Evolutionary conservation across 1,140 invertebrate genomes (phyloP), one percentile per base, ranked within the genome.

Genomic region (Gonatopus flavifemur): DNA sequence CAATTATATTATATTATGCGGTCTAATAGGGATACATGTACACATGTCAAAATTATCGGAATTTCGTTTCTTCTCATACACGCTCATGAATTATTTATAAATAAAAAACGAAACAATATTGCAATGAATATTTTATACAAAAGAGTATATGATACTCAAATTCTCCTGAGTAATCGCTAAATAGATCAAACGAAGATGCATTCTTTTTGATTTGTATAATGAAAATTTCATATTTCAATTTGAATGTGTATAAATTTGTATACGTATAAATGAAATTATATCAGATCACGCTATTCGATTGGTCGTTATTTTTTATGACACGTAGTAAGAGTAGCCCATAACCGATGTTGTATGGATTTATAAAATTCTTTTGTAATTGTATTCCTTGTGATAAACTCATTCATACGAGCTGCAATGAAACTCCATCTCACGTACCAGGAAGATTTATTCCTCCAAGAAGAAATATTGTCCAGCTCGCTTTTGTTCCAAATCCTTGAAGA

Each of bases 391-490:
- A n/a, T n/a, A n/a, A n/a, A n/a, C n/a, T n/a, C n/a, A n/a, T 35
- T 54, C 51, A 50, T 49, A 53, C 35, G 18, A 35, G 22, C 40
- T 47, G 32, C 33, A 41, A 55, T 56, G 45, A 37, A 49, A 56
- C 30, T 52, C 24, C 13, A 33, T n/a, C 3, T 16, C 13, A 2
- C 9, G 3, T 1, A 8, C 3, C 7, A 6, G n/a, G n/a, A 13
- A 3, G 19, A 25, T 40, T 80, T 88, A 94, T 76, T 98, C 94
- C 81, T 98, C 97, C 63, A 98, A 80, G 85, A 99, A 99, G 86
- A 99, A 99, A 79, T 93, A 99, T 79, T 98, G 96, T 36, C 97
- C 97, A 31, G 90, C 87, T 59, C 86, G 84, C 79, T 99, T 99
- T 79, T 99, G 97, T 72, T 99, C 97, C 60, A 89, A 85, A 76